Conservation (phyloP, 2,113 vertebrate genomes). For the Bujurquina vittata region DNA sequence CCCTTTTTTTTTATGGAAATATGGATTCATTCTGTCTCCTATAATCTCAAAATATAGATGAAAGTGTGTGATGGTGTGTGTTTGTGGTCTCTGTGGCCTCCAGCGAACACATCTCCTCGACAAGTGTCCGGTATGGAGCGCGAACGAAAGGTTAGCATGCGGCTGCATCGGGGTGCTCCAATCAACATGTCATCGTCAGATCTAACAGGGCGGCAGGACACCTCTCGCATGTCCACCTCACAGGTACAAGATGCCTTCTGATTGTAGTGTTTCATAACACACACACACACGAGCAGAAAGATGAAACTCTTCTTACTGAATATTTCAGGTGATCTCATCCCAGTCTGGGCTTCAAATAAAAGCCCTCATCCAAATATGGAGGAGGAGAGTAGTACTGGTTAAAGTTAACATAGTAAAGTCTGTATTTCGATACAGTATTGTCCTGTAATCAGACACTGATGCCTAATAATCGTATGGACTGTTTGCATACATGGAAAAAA, state of each 20-base stretch:
- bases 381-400: rapidly evolving
- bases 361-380: neutral
- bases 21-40: neutral
- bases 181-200: constrained; percentile 95
- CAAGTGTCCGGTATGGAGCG: constrained; percentile 91
- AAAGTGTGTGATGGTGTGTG: neutral
- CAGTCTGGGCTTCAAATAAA: neutral
- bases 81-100: constrained; percentile 3
- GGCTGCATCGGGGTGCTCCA: constrained; percentile 91
- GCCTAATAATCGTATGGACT: neutral
- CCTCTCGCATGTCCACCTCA: constrained; percentile 96
- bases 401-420: too few species aligned
- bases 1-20: neutral
- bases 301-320: neutral
- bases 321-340: neutral
- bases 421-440: neutral
- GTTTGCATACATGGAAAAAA: too few species aligned
- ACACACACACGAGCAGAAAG: neutral
- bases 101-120: constrained; percentile 89
- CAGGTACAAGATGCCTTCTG: constrained; percentile 82
- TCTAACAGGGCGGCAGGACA: constrained; percentile 92
- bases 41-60: neutral
- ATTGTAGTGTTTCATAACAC: neutral
- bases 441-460: too few species aligned
- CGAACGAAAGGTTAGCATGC: constrained; percentile 96